phyloP scores from a whole-genome alignment of 2,113 vertebrate genomes.

The Stigmatopora argus region DNA sequence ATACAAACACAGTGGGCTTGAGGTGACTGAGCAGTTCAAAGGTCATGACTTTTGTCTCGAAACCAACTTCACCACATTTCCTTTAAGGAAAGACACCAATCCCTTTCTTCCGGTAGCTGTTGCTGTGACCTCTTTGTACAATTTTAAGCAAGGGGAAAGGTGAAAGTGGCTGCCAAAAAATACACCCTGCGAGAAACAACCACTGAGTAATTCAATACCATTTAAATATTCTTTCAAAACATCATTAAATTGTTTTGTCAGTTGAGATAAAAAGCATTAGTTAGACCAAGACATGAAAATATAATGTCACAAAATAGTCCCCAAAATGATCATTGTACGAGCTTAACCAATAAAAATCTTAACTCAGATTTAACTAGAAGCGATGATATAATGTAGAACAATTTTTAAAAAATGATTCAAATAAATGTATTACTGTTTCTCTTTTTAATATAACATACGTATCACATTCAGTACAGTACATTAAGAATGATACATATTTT shows the following conservation, averaged over 20 bases:
- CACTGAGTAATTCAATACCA: conserved; percentile 30
- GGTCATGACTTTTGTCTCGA: conserved; percentile 41
- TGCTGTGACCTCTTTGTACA: conserved; percentile 24
- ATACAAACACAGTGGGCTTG: conserved; percentile 33
- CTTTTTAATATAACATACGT: background rate
- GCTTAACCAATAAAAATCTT: no score
- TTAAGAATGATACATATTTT: background rate
- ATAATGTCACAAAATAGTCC: no score
- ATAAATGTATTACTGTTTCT: no score
- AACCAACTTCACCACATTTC: conserved; percentile 42
- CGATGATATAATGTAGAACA: no score
- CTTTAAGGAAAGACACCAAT: conserved; percentile 35
- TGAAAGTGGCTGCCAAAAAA: conserved; percentile 22
- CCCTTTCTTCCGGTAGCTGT: conserved; percentile 37
- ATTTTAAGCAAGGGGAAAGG: conserved; percentile 24
- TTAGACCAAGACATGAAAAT: no score
- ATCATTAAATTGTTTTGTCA: conserved; percentile 9
- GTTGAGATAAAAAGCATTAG: no score
- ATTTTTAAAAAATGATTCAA: no score
- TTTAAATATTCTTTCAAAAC: conserved; percentile 24
- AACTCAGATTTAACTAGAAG: no score
- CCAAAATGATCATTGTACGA: no score
- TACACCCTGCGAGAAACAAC: conserved; percentile 32
- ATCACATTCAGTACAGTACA: background rate
- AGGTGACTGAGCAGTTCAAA: conserved; percentile 25